Conservation (phyloP, 1,140 invertebrate genomes). For the Atta texana region DNA sequence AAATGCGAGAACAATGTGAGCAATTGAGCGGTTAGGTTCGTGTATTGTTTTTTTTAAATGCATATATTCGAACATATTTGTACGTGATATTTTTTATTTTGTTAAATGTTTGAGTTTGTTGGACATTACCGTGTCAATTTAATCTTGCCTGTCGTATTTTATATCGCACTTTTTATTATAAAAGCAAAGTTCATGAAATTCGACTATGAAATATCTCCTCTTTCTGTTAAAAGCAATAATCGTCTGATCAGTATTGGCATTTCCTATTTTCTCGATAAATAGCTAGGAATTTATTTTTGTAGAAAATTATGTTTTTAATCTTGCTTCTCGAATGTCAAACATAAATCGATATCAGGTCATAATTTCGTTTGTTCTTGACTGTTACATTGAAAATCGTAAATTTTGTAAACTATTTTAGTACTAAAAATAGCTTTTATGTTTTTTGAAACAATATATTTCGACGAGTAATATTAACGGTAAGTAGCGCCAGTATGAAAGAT, state of each 20-base stretch:
- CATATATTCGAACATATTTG: background rate
- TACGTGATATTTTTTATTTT: slow-evolving; percentile 7
- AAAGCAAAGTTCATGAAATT: slow-evolving; percentile 19
- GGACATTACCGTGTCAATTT: background rate
- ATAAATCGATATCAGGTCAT: slow-evolving; percentile 20
- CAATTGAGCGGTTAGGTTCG: slow-evolving; percentile 49
- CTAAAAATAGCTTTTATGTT: background rate
- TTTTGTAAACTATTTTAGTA: background rate
- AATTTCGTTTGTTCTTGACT: slow-evolving; percentile 5
- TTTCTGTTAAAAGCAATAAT: slow-evolving; percentile 17
- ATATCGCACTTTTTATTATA: background rate
- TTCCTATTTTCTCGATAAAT: slow-evolving; percentile 26
- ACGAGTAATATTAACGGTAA: background rate
- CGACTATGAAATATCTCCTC: background rate
- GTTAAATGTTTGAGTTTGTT: background rate
- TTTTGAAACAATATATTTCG: background rate
- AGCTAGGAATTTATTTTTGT: slow-evolving; percentile 34
- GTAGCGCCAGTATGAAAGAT: background rate
- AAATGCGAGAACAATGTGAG: slow-evolving; percentile 42
- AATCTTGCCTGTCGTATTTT: background rate
- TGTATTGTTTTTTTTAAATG: slow-evolving; percentile 9
- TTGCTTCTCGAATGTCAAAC: background rate
- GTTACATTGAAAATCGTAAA: background rate
- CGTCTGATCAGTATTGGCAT: background rate
- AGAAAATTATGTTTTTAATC: slow-evolving; percentile 19